phyloP scores from a whole-genome alignment of 2,797 vertebrate genomes.

The Myotis daubentonii region DNA sequence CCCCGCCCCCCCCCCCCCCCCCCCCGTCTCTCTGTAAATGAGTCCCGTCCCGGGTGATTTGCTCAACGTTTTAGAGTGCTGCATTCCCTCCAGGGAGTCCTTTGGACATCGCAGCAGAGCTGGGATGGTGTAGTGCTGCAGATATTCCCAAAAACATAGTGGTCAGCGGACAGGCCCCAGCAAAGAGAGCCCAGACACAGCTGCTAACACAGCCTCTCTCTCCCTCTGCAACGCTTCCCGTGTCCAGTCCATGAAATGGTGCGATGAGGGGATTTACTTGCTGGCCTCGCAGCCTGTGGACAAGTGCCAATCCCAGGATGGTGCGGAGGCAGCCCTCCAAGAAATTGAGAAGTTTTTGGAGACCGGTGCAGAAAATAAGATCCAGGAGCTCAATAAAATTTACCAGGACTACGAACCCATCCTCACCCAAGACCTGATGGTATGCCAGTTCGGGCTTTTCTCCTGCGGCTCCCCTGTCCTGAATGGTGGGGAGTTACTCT shows the following conservation, averaged over 20 bases:
- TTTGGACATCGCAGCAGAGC: background rate
- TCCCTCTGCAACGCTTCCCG: background rate
- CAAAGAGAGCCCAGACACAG: background rate
- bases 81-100: background rate
- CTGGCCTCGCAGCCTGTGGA: slow-evolving; percentile 97
- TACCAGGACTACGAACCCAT: slow-evolving; percentile 91
- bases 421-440: slow-evolving; percentile 93
- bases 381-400: slow-evolving; percentile 90
- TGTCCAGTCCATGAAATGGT: slow-evolving; percentile 93
- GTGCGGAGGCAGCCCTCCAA: slow-evolving; percentile 95
- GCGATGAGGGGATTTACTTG: slow-evolving; percentile 96
- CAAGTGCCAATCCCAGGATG: slow-evolving; percentile 98
- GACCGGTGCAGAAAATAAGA: slow-evolving; percentile 88
- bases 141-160: rapidly evolving
- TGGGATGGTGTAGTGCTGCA: background rate
- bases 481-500: background rate
- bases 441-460: slow-evolving; percentile 70
- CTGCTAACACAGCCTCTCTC: background rate
- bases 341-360: slow-evolving; percentile 96
- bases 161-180: background rate
- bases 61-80: background rate
- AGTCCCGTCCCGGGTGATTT: background rate
- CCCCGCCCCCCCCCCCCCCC: background rate
- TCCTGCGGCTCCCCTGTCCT: background rate
- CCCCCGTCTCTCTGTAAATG: no score